Evolutionary conservation across 1,140 invertebrate genomes (phyloP).

Genomic region (Trachelipus rathkii): DNA sequence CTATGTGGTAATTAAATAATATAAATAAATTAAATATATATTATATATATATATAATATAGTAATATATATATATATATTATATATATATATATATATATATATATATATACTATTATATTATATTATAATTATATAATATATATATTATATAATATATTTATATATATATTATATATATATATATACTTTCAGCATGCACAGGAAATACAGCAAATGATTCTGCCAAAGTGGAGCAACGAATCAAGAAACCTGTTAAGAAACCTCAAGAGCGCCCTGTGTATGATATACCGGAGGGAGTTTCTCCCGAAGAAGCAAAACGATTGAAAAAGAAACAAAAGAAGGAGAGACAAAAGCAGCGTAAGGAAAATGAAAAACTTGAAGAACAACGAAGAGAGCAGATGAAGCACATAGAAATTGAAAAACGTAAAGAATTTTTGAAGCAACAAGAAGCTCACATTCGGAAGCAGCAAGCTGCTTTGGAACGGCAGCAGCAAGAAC

Average conservation of each 20-base stretch:
- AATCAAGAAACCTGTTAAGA: neutral
- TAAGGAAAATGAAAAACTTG: constrained; percentile 40
- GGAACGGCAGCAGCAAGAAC: constrained; percentile 45
- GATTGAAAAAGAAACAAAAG: constrained; percentile 45
- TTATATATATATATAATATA: too few species aligned
- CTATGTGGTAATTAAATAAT: too few species aligned
- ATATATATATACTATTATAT: too few species aligned
- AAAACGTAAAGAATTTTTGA: constrained; percentile 40
- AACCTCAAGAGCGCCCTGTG: neutral
- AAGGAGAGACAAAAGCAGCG: constrained; percentile 45
- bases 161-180: too few species aligned
- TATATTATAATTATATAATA: too few species aligned
- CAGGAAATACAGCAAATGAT: neutral
- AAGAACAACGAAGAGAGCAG: constrained; percentile 34
- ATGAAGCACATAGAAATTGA: constrained; percentile 23
- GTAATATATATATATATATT: too few species aligned
- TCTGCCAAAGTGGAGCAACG: neutral
- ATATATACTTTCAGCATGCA: neutral
- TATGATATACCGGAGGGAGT: constrained; percentile 15
- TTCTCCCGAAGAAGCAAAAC: constrained; percentile 39
- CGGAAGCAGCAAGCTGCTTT: constrained; percentile 35
- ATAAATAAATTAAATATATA: too few species aligned
- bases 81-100: too few species aligned
- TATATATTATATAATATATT: too few species aligned
- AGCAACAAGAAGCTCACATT: constrained; percentile 39